Evolutionary conservation across 2,888 invertebrate species (phyloP).

Genomic region (Anodontia alba): DNA sequence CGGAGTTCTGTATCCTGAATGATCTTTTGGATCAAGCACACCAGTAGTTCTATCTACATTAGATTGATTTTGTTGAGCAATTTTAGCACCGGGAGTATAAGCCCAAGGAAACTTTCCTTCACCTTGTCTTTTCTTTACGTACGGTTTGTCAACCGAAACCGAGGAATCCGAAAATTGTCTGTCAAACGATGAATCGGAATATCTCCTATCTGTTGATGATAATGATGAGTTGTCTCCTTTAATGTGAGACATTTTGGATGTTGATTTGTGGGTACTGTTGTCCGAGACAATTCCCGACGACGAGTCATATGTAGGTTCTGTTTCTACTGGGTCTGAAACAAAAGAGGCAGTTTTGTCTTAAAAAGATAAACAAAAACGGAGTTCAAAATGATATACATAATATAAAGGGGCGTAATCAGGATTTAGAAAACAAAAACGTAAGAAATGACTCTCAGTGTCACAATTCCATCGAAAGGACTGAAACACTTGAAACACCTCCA

Average conservation of each 20-base stretch:
- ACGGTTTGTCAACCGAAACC: conserved; percentile 53
- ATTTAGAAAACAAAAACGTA: too few relatives aligned
- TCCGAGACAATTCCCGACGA: conserved; percentile 74
- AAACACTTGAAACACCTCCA: too few relatives aligned
- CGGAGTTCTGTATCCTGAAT: conserved; percentile 40
- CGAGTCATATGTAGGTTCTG: conserved; percentile 80
- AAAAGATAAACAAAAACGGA: too few relatives aligned
- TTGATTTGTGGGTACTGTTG: conserved; percentile 48
- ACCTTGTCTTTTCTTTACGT: conserved; percentile 62
- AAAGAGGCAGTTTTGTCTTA: background rate
- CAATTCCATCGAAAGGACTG: too few relatives aligned
- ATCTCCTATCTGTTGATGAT: conserved; percentile 59
- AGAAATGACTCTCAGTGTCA: too few relatives aligned
- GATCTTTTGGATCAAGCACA: conserved; percentile 37
- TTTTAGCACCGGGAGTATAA: conserved; percentile 58
- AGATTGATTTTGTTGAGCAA: conserved; percentile 52
- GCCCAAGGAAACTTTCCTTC: conserved; percentile 66
- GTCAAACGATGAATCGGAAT: conserved; percentile 70
- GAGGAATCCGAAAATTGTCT: conserved; percentile 64
- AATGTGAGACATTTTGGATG: conserved; percentile 70
- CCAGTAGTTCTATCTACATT: conserved; percentile 42
- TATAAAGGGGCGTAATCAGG: too few relatives aligned
- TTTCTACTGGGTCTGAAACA: conserved; percentile 64
- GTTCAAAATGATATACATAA: too few relatives aligned
- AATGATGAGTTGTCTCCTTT: conserved; percentile 69